Percentiles rank a stretch among this genome's conserved stretches.
phyloP scores from a whole-genome alignment of 1,140 invertebrate genomes.

The Zaprionus vittiger region DNA sequence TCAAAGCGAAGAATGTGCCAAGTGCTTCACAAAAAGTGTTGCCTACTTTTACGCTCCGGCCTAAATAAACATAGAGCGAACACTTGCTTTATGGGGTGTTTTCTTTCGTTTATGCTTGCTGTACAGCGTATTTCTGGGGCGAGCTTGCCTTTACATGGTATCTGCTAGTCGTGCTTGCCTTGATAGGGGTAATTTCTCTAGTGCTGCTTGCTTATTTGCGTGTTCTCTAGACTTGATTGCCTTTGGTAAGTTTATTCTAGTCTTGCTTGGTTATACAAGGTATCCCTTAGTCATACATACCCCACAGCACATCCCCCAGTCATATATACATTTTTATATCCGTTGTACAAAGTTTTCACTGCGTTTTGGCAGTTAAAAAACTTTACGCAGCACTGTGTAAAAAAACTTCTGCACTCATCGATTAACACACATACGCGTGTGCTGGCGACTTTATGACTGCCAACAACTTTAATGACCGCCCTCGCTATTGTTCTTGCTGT shows the following conservation, averaged over 20 bases:
- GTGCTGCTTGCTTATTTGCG: too few species aligned
- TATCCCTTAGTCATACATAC: background rate
- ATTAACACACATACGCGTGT: constrained; percentile 35
- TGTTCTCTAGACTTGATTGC: background rate
- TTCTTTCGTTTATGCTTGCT: too few species aligned
- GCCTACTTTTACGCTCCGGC: background rate
- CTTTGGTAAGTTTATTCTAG: background rate
- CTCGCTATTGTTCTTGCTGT: constrained; percentile 3
- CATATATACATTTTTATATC: background rate
- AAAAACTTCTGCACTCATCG: constrained; percentile 5
- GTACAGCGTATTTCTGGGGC: too few species aligned
- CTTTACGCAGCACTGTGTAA: background rate
- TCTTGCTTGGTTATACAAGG: background rate
- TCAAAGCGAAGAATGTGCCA: background rate
- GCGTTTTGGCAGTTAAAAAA: background rate
- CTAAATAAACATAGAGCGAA: background rate
- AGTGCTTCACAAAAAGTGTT: background rate
- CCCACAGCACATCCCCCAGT: background rate
- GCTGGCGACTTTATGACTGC: constrained; percentile 21
- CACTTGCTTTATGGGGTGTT: too few species aligned
- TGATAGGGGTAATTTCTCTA: background rate
- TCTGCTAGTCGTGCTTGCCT: background rate
- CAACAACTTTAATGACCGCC: constrained; percentile 37
- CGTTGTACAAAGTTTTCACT: constrained; percentile 17
- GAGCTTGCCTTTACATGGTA: background rate